Base-by-base conservation (phyloP, 2,113 vertebrate genomes). In the Leucopternis melanops region DNA sequence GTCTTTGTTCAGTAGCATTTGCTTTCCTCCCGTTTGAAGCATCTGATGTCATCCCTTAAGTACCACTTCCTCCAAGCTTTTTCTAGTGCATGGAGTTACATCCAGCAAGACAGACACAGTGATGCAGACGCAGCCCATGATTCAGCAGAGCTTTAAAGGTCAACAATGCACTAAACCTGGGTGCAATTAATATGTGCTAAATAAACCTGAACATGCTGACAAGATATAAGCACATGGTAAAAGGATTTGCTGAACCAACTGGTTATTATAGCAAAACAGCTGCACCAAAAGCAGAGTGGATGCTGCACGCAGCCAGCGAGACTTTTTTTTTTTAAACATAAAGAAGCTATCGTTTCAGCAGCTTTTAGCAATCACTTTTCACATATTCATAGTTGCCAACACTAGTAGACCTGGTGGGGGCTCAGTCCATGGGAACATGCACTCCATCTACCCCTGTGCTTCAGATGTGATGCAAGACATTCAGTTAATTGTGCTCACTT, bases 131-230 rank as follows among this genome's bases (percentile, higher is more conserved):
- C 70, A 84, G 83, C 52, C 45, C 18, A 6, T 36, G 91, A 95
- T 18, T 91, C 77, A 95, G 86, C 70, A 92, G 49, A 77, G 91
- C 49, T 55, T 65, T 36, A 69, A 57, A 79, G 66, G 83, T 69
- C 73, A 95, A 8, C 40, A 54, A 16, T 4, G 15, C 40, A 36
- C 84, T 11, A 45, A 89, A 81, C 75, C 82, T 83, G 79, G 54
- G 8, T 34, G 62, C 58, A 88, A 78, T 78, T 70, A 95, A 57
- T 5, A 36, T 0, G 5, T 6, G 3, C 65, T 61, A 47, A 88
- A 83, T 55, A 45, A 95, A 61, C 49, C 58, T 61, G 15, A 90
- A 38, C 7, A 2, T 2, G 61, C 87, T 90, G 78, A 91, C 61
- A 50, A 49, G 81, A 61, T 27, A 65, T 2, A 29, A 93, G 78